Base-by-base conservation (phyloP, 2,797 vertebrate species). In the Melanogrammus aeglefinus region DNA sequence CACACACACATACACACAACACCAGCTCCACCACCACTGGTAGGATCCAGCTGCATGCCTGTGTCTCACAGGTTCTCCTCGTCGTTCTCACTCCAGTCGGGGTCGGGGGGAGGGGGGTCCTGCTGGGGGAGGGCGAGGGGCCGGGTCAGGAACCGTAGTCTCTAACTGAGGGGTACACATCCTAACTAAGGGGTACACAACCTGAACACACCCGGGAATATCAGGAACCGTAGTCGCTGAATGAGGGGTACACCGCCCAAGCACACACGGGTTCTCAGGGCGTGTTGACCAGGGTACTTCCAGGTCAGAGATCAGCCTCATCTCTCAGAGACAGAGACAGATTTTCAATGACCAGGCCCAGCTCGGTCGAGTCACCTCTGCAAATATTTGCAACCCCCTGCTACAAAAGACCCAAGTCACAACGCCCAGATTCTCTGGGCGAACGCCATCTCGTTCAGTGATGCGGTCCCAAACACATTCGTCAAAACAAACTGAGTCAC, bases 361-460 rank as follows among this genome's bases (percentile, higher is more conserved):
- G 85, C 81, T 89, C 84, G 85, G 88, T 83, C 41, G 78, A 90
- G 90, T 92, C 90, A 86, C 88, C 63, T 81, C 90, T 86, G 89
- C 91, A 92, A 93, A 93, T 91, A 92, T 93, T 92, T 92, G 92
- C 92, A 92, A 92, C 88, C 85, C 85, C 82, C 21, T 90, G 86
- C 88, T 87, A 92, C 90, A 89, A 90, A 91, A 90, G 89, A 91
- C 88, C 86, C 89, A 89, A 84, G 84, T n/a, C 1, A 76, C 83
- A 88, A 88, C 88, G 84, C 77, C 39, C n/a, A 31, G 18, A 9
- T 31, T 27, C 74, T 14, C 74, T 14, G 81, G 83, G 88, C 14
- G 6, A 6, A 9, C 8, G 2, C 10, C 36, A n/a, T 66, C 14
- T 35, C 38, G 36, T 85, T 89, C 80, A 75, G 73, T 78, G 70